These are phyloP conservation scores for Drosophila ustulata DNA, from an alignment of 2,888 invertebrate genomes.

Conservation along the genomic window DNA sequence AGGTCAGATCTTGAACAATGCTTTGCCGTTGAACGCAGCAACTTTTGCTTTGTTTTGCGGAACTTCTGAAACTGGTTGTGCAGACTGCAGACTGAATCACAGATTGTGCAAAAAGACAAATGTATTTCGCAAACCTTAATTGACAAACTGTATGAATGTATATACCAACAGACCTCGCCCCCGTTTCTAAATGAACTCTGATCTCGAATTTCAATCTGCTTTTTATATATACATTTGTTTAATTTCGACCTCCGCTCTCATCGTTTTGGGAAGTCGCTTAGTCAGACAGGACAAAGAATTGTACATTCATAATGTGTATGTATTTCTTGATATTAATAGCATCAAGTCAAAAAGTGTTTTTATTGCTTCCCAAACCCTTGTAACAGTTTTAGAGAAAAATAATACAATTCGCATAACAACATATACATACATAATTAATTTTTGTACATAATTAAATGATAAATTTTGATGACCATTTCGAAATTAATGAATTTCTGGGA, in stretches of 20 bases:
- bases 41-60: constrained; percentile 7
- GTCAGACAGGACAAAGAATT: neutral
- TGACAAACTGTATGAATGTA: neutral
- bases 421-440: constrained; percentile 46
- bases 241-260: no score
- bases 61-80: constrained; percentile 16
- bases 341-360: constrained; percentile 46
- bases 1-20: constrained; percentile 12
- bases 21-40: neutral
- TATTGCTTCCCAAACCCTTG: constrained; percentile 55
- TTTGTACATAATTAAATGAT: constrained; percentile 49
- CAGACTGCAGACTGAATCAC: constrained; percentile 6
- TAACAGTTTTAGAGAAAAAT: constrained; percentile 53
- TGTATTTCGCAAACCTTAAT: neutral
- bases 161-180: neutral
- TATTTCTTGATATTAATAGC: constrained; percentile 31
- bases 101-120: constrained; percentile 1
- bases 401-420: constrained; percentile 54
- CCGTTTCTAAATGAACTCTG: neutral
- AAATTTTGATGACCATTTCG: constrained; percentile 41
- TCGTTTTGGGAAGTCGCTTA: neutral
- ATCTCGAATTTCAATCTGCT: neutral
- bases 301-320: neutral
- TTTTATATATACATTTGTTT: no score
- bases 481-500: constrained; percentile 30